Base-by-base conservation (phyloP, 2,888 invertebrate genomes). In the Scrobipalpa atriplicella region DNA sequence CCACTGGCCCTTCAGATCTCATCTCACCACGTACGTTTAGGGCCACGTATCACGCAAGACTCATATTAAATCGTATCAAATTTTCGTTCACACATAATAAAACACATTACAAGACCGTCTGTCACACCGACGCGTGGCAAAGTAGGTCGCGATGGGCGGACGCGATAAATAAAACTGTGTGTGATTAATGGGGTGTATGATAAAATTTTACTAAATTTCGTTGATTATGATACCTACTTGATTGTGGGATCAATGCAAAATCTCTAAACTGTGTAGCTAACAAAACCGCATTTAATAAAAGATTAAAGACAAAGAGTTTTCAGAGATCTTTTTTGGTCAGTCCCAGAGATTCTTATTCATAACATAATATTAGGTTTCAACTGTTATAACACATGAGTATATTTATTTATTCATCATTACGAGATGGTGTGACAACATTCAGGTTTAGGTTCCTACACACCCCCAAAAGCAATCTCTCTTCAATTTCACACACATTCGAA, bases 41-140 rank as follows among this genome's bases (percentile, higher is more conserved):
- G 77, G 79, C 71, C 69, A 68, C 67, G 72, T 77, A 78, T 79
- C 85, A 83, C 82, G 84, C 82, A 79, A 85, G 79, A 82, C 74
- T 75, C 75, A 81, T 84, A 86, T 86, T 85, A 86, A 88, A 88
- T 76, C 74, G 82, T 84, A 86, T 86, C 85, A 86, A 88, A 88
- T 86, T 86, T 86, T 87, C 87, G 83, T 85, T 89, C 84, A 86
- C 86, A 88, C 85, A 80, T 90, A 86, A 90, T 88, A 87, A 89
- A 88, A 87, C 82, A 82, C 82, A 83, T 89, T 87, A 86, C 72
- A 67, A 67, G 72, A 74, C 63, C 64, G 73, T 52, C 0, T 75
- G 56, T 85, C 68, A 86, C 87, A 87, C 83, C 78, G 83, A 64
- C 66, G 64, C 58, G 77, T 74, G 72, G 68, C 43, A 58, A 39